These are phyloP conservation scores for Penaeus chinensis DNA, from an alignment of 1,140 invertebrate species.

Conservation along the genomic window DNA sequence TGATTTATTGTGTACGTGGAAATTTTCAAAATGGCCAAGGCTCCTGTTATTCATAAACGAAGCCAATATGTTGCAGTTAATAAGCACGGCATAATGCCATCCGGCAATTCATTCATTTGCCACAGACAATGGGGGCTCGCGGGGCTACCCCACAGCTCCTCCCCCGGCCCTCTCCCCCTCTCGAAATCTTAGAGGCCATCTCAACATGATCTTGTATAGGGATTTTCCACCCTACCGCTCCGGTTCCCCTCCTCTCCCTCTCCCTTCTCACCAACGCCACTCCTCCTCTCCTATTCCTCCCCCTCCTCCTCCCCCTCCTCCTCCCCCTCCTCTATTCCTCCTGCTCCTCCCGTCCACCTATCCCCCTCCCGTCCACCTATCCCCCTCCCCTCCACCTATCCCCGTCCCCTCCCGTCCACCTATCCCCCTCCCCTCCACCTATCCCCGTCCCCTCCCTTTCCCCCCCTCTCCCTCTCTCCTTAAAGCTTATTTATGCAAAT, in stretches of 20 bases:
- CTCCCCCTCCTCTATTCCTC: neutral
- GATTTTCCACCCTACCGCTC: neutral
- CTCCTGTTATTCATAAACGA: slow-evolving; percentile 43
- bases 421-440: neutral
- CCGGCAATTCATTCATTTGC: slow-evolving; percentile 50
- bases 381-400: neutral
- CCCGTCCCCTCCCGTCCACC: neutral
- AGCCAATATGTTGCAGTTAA: slow-evolving; percentile 49
- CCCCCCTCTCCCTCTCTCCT: slow-evolving; percentile 15
- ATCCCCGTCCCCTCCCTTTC: neutral
- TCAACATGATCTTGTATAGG: neutral
- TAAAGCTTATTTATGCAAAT: slow-evolving; percentile 55
- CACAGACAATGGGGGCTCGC: slow-evolving; percentile 33
- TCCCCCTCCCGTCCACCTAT: neutral
- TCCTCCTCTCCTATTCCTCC: neutral
- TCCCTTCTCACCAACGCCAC: neutral
- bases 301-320: neutral
- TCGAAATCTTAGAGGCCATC: neutral
- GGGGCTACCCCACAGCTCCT: neutral
- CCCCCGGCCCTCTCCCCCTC: neutral
- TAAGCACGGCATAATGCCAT: slow-evolving; percentile 44
- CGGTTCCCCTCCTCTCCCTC: neutral
- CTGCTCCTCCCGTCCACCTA: neutral
- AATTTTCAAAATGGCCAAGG: slow-evolving; percentile 36
- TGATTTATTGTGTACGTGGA: slow-evolving; percentile 28